Base-by-base conservation (phyloP, 2,113 vertebrate genomes). In the Ahaetulla prasina region DNA sequence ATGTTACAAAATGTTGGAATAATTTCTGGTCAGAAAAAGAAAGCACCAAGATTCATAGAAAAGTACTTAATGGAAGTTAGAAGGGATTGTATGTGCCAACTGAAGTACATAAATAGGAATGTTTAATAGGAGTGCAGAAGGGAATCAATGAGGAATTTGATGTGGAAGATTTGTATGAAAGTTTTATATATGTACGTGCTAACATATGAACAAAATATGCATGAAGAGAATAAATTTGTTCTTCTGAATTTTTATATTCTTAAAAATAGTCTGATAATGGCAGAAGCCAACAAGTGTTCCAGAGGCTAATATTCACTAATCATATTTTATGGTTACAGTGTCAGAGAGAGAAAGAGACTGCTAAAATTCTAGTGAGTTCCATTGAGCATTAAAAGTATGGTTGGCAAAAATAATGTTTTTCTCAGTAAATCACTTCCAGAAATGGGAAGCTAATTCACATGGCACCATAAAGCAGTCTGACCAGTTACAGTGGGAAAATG, bases 231-330 rank as follows among this genome's bases (percentile, higher is more conserved):
- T 47, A 80, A 80, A 30, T 85, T 68, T 8, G 35, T 30, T 39
- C 8, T 47, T 43, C 30, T 3, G 22, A 80, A 10, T n/a, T 60
- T 30, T 85, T 39, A n/a, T 27, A 89, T 85, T 20, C 18, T 39
- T 39, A 4, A 9, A 39, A 80, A 80, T 88, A 90, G 93, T 94
- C 10, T 93, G 14, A 22, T 96, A 92, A 91, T 94, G 74, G 14
- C 11, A 90, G 93, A 92, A 84, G 68, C 30, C 94, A 68, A 87
- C 90, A 43, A 45, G 47, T 93, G 92, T 47, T 94, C 95, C 47
- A 27, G 60, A 90, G 7, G 93, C 95, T 96, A 92, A 89, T 92
- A 18, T n/a, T 95, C 88, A 93, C 63, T 94, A 93, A 39, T 57
- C 7, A 1, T 84, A 55, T 89, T 93, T 95, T 93, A 84, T 93